Conservation (phyloP, 1,140 invertebrate species). For the Drosophila bocki region DNA sequence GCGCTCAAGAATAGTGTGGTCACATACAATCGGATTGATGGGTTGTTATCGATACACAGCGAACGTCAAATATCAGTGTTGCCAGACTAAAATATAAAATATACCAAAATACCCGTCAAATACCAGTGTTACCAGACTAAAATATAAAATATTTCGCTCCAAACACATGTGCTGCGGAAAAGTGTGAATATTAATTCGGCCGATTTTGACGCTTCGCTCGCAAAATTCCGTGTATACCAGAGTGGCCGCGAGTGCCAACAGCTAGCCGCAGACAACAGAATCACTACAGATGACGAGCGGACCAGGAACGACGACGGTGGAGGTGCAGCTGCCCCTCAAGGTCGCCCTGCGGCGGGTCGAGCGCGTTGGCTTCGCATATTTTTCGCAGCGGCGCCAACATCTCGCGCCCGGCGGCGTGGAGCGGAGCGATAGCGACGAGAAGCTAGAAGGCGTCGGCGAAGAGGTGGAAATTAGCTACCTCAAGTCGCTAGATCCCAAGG, state of each 20-base stretch:
- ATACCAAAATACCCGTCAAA: too few species aligned
- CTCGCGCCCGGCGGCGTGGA: conserved; percentile 64
- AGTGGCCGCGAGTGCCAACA: conserved; percentile 28
- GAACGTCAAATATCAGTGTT: neutral
- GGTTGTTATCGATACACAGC: neutral
- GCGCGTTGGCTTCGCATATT: conserved; percentile 79
- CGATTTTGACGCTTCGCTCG: conserved; percentile 18
- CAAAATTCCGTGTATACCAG: conserved; percentile 31
- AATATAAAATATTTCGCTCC: neutral
- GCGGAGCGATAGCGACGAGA: conserved; percentile 74
- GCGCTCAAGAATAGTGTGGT: neutral
- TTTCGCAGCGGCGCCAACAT: conserved; percentile 69
- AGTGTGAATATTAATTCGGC: conserved; percentile 28
- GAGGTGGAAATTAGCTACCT: conserved; percentile 95
- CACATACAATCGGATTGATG: neutral
- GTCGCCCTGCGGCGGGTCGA: conserved; percentile 87
- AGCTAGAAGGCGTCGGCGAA: conserved; percentile 84
- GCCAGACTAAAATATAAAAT: too few species aligned
- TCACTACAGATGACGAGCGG: conserved; percentile 29
- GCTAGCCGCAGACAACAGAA: conserved; percentile 24
- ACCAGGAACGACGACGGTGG: conserved; percentile 31
- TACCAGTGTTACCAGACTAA: too few species aligned
- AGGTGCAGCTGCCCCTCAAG: conserved; percentile 64
- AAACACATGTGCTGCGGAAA: conserved; percentile 41
- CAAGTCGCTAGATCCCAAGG: conserved; percentile 96